Conservation (phyloP, 2,888 invertebrate genomes). For the Caenorhabditis virilis region DNA sequence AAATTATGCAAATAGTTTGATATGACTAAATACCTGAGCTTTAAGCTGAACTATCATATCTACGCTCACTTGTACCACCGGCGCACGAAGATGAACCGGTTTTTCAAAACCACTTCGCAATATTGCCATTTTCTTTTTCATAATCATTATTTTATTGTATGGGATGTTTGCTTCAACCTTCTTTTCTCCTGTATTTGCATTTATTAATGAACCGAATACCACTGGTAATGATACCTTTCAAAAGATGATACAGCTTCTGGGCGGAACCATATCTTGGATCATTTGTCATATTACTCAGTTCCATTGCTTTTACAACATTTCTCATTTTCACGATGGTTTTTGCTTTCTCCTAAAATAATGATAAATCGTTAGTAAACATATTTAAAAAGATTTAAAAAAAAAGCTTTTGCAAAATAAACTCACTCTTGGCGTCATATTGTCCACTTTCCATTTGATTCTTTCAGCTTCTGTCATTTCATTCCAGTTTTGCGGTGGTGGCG, state of each 20-base stretch:
- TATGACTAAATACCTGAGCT: conserved; percentile 23
- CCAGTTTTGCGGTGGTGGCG: conserved; percentile 13
- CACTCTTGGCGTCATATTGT: background rate
- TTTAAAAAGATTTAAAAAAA: background rate
- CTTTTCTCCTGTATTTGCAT: background rate
- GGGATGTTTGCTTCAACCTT: background rate
- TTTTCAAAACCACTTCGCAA: no score
- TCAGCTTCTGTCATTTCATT: background rate
- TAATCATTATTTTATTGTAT: no score
- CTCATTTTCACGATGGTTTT: conserved; percentile 46
- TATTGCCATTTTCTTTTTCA: no score
- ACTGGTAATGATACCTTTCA: no score
- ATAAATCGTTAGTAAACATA: no score
- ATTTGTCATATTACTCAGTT: conserved; percentile 44
- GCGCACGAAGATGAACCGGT: no score
- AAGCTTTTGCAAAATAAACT: no score
- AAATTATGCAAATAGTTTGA: background rate
- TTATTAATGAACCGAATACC: no score
- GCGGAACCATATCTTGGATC: conserved; percentile 54
- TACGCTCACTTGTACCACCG: conserved; percentile 20
- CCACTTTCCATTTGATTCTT: background rate
- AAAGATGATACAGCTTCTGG: background rate
- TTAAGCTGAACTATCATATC: conserved; percentile 37
- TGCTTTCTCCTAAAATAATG: conserved; percentile 27
- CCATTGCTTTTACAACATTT: conserved; percentile 54